A percentile compares a stretch with the other conserved stretches of the same genome.
Evolutionary conservation across 1,140 invertebrate genomes (phyloP).

Genomic region (Acyrthosiphon pisum): DNA sequence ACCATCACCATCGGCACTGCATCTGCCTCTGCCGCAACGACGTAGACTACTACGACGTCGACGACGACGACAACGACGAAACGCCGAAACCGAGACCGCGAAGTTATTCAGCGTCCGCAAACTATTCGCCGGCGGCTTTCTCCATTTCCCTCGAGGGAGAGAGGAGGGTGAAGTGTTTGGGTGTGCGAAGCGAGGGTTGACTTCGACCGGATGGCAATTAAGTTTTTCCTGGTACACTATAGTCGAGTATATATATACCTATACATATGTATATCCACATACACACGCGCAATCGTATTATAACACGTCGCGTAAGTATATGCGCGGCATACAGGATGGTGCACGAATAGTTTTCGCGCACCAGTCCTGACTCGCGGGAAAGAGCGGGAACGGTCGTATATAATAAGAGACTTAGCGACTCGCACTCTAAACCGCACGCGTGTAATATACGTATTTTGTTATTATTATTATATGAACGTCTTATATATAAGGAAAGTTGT

Average conservation of each 20-base stretch:
- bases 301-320: not conserved
- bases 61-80: not conserved
- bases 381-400: not conserved
- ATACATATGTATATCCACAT: too few relatives aligned
- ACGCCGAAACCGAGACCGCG: not conserved
- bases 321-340: not conserved
- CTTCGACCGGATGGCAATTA: not conserved
- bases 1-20: too few relatives aligned
- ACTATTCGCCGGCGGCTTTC: not conserved
- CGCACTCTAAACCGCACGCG: not conserved
- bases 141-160: not conserved
- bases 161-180: not conserved
- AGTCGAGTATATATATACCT: not conserved
- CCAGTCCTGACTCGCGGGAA: not conserved
- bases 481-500: not conserved
- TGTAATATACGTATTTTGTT: not conserved
- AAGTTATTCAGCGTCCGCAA: slow-evolving; percentile 1
- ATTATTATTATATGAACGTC: not conserved
- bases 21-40: too few relatives aligned
- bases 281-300: not conserved
- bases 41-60: too few relatives aligned
- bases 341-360: not conserved
- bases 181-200: not conserved
- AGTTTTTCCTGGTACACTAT: not conserved
- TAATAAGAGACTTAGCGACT: not conserved